Evolutionary conservation across 2,888 invertebrate species (phyloP), one percentile per base, ranked within the genome.

Genomic region (Eucera pruinosa): DNA sequence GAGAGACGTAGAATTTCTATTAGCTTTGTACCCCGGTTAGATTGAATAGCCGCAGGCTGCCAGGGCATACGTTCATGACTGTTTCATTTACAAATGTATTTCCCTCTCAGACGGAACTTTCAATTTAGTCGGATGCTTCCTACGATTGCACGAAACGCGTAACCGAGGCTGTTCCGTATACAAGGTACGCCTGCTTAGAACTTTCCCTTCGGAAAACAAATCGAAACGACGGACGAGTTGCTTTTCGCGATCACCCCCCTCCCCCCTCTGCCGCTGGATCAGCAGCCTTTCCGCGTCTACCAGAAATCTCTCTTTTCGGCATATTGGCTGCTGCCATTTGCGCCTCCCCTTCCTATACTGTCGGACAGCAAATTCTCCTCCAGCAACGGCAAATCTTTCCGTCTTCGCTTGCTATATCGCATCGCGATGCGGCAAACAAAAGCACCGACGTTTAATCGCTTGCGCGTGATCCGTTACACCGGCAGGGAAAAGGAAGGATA

Each of bases 61-160:
- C 71, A 67, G 84, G 86, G 85, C 89, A 89, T 89, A 88, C 90
- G 89, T 88, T 89, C 88, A 88, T 88, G 89, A 90, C 90, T 89
- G 88, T 91, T 90, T 90, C 90, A 91, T 91, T 90, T 90, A 90
- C 91, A 90, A 91, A 91, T 91, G 91, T 90, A 91, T 90, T 90
- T 89, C 88, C 89, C 89, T 84, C 81, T 89, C 87, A 88, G 88
- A 87, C 86, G 86, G 85, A 90, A 89, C 90, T 90, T 91, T 90
- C 90, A 90, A 91, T 91, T 91, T 91, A 89, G 89, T 88, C 86
- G 88, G 89, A 90, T 88, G 87, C 85, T 87, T 81, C 87, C 82
- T 84, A 84, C 82, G 85, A 85, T 85, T 82, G 83, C 78, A 76
- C 80, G 80, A 80, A 80, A 79, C 78, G 78, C 73, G 80, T 66